Evolutionary conservation across 2,797 vertebrate species (phyloP).

Genomic region (Rhinatrema bivittatum): DNA sequence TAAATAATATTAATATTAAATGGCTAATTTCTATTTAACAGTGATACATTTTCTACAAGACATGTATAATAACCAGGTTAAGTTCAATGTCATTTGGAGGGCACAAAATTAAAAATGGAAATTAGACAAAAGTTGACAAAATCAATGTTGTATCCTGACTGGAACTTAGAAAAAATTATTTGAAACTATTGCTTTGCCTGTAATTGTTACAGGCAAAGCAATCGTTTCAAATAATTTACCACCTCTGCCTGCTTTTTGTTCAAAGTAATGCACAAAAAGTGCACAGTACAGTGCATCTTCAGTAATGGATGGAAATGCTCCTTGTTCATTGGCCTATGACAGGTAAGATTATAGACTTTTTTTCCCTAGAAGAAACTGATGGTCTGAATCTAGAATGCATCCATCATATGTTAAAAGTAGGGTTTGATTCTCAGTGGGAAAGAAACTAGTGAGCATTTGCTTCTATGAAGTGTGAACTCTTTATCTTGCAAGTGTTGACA

Average conservation of each 20-base stretch:
- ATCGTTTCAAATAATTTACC: neutral
- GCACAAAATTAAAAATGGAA: too few relatives aligned
- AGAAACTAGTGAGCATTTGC: neutral
- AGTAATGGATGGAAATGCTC: slow-evolving; percentile 13
- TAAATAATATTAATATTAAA: too few relatives aligned
- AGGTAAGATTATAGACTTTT: neutral
- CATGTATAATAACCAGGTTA: too few relatives aligned
- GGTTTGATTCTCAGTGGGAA: neutral
- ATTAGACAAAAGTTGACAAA: too few relatives aligned
- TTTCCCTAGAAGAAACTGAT: slow-evolving; percentile 1
- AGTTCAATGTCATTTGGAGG: too few relatives aligned
- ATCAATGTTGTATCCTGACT: too few relatives aligned
- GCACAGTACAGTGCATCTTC: neutral
- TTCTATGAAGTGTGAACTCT: neutral
- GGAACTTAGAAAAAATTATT: too few relatives aligned
- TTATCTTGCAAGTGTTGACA: too few relatives aligned
- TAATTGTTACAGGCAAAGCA: too few relatives aligned
- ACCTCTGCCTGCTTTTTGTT: neutral
- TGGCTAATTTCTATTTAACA: too few relatives aligned
- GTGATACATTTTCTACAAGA: too few relatives aligned
- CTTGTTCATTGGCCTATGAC: slow-evolving; percentile 21
- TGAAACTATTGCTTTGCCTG: neutral
- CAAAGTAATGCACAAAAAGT: neutral
- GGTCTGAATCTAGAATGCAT: slow-evolving; percentile 10
- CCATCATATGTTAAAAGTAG: neutral